Evolutionary conservation across 2,113 vertebrate genomes (phyloP).

Genomic region (Cyprinus carpio): DNA sequence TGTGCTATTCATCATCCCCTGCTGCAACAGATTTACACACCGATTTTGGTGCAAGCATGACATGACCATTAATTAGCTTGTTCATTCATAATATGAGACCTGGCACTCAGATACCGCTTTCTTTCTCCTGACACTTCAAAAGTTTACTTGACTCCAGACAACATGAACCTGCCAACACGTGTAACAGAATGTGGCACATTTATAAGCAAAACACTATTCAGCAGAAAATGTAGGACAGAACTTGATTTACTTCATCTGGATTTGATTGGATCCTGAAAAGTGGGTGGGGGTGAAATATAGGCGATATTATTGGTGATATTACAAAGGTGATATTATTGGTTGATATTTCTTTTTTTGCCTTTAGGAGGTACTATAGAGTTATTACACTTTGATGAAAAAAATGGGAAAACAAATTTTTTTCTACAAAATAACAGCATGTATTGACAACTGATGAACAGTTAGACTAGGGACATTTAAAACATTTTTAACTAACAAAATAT

Average conservation of each 20-base stretch:
- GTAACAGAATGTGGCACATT: background rate
- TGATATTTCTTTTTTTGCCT: background rate
- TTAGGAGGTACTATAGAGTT: background rate
- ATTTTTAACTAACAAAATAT: background rate
- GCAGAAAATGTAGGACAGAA: background rate
- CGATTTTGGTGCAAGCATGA: slow-evolving; percentile 69
- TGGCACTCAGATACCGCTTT: background rate
- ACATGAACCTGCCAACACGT: background rate
- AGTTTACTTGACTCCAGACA: slow-evolving; percentile 13
- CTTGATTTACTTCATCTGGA: background rate
- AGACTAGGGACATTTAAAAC: background rate
- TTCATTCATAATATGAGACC: background rate
- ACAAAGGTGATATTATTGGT: background rate
- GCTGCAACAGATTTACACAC: slow-evolving; percentile 75
- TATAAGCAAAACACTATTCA: background rate
- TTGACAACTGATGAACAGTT: background rate
- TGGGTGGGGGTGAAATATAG: background rate
- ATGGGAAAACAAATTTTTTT: background rate
- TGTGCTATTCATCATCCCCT: slow-evolving; percentile 60
- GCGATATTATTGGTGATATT: too few species aligned
- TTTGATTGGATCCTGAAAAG: background rate
- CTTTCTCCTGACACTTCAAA: background rate
- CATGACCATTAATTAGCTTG: slow-evolving; percentile 61
- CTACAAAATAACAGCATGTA: background rate
- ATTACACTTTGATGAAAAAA: background rate